Percentiles rank a stretch among this genome's conserved stretches.
phyloP scores from a whole-genome alignment of 2,888 invertebrate species.

The Cinara cedri region DNA sequence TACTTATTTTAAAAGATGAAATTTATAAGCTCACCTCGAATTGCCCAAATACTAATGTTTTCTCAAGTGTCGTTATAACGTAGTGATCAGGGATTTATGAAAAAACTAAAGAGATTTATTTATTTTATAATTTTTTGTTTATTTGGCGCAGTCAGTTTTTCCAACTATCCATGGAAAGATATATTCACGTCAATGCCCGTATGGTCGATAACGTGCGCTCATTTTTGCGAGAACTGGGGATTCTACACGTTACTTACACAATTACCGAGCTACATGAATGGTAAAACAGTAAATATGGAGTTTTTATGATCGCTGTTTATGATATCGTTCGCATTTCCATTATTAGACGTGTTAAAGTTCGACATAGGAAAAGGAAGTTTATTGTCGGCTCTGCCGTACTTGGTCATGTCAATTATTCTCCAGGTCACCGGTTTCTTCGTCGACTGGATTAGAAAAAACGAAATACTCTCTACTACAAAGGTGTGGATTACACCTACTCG shows the following conservation, averaged over 20 bases:
- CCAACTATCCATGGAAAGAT: constrained; percentile 71
- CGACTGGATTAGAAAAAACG: constrained; percentile 74
- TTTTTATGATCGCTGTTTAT: too few relatives aligned
- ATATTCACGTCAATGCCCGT: constrained; percentile 79
- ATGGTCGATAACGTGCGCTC: constrained; percentile 82
- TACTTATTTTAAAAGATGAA: too few relatives aligned
- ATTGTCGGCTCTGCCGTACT: constrained; percentile 84
- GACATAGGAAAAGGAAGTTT: constrained; percentile 81
- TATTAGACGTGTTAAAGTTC: constrained; percentile 74
- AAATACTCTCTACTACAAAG: constrained; percentile 74
- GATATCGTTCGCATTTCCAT: background rate
- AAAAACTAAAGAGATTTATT: too few relatives aligned
- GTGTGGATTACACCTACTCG: constrained; percentile 64
- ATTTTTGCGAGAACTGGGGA: constrained; percentile 86
- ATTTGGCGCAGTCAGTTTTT: constrained; percentile 8
- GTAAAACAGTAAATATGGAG: constrained; percentile 66
- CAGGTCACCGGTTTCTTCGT: constrained; percentile 83
- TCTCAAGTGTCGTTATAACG: too few relatives aligned
- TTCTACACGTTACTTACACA: constrained; percentile 85
- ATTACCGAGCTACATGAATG: constrained; percentile 81
- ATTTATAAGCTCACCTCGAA: too few relatives aligned
- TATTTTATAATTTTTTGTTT: background rate
- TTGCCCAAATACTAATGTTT: too few relatives aligned
- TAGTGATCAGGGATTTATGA: background rate
- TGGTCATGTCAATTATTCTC: constrained; percentile 83